phyloP scores from a whole-genome alignment of 2,797 vertebrate genomes.

The Hephaestus fuliginosus region DNA sequence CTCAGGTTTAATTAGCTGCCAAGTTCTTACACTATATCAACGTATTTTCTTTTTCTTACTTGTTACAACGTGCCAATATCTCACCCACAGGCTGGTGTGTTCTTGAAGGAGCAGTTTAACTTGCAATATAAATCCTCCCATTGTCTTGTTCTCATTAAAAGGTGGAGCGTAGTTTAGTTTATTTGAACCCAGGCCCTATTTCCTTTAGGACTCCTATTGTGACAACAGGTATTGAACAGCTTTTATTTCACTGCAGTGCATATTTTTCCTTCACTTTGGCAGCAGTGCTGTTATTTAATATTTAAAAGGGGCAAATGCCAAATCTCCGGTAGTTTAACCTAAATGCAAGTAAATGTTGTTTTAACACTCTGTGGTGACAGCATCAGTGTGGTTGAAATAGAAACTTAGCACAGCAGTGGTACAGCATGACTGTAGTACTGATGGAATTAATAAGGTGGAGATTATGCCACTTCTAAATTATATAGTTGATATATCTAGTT shows the following conservation, averaged over 20 bases:
- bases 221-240: constrained; percentile 20
- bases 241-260: background rate
- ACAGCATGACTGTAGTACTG: background rate
- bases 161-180: background rate
- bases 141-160: constrained; percentile 16
- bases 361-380: background rate
- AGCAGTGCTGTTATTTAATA: background rate
- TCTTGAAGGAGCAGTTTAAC: background rate
- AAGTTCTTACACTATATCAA: constrained; percentile 9
- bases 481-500: background rate
- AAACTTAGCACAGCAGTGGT: background rate
- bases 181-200: constrained; percentile 15
- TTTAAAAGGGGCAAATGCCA: background rate
- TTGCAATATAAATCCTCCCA: background rate
- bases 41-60: background rate
- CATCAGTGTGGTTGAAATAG: background rate
- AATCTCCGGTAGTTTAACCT: constrained; percentile 7
- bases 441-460: background rate
- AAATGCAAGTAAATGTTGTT: constrained; percentile 20
- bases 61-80: background rate
- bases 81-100: background rate
- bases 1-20: constrained; percentile 41
- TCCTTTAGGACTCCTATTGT: background rate
- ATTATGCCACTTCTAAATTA: background rate
- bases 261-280: background rate